These are phyloP conservation scores for Drosophila mercatorum DNA, from an alignment of 2,888 invertebrate species.

Conservation along the genomic window DNA sequence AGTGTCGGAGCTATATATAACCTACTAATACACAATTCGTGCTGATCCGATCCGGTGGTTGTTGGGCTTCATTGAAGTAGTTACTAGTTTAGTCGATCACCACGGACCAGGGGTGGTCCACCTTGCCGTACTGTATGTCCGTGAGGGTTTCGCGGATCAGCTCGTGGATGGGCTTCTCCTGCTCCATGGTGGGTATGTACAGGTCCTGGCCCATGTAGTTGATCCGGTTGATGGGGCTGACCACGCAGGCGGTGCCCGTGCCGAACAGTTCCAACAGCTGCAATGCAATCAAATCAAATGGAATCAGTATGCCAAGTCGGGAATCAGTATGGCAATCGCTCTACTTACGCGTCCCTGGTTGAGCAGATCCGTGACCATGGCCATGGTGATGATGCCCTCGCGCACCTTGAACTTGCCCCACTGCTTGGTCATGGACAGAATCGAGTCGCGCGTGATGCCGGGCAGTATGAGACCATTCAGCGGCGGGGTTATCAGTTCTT, in stretches of 20 bases:
- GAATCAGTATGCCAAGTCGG: background rate
- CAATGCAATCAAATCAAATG: background rate
- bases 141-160: constrained; percentile 90
- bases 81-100: constrained; percentile 85
- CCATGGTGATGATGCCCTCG: constrained; percentile 94
- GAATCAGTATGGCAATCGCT: background rate
- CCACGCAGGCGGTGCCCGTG: constrained; percentile 98
- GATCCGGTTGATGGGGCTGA: constrained; percentile 95
- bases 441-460: constrained; percentile 95
- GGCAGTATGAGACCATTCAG: constrained; percentile 97
- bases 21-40: constrained; percentile 80
- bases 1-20: constrained; percentile 57
- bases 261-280: constrained; percentile 98
- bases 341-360: constrained; percentile 92
- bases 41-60: constrained; percentile 5
- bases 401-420: constrained; percentile 95
- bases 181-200: constrained; percentile 90
- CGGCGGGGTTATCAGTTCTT: constrained; percentile 96
- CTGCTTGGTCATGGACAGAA: constrained; percentile 91
- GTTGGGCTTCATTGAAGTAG: constrained; percentile 2
- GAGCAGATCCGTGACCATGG: constrained; percentile 89
- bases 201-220: constrained; percentile 90
- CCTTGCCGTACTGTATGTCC: constrained; percentile 95
- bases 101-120: constrained; percentile 92
- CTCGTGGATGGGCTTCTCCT: constrained; percentile 90